Evolutionary conservation across 2,113 vertebrate genomes (phyloP).

Genomic region (Cynopterus brachyotis): DNA sequence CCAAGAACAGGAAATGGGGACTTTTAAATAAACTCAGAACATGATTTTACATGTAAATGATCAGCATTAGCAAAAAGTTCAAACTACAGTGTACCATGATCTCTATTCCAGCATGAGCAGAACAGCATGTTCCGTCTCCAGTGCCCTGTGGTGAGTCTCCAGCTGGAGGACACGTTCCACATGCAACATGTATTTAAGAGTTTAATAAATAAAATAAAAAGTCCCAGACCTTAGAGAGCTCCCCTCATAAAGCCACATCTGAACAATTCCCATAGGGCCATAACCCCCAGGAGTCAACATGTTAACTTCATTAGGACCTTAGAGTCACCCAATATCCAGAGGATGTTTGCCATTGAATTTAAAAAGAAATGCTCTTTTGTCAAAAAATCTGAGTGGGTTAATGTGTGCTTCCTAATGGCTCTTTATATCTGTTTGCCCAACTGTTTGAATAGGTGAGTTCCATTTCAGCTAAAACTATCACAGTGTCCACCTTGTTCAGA

Average conservation of each 20-base stretch:
- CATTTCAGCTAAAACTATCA: conserved; percentile 14
- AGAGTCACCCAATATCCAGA: not conserved
- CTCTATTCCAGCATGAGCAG: not conserved
- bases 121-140: not conserved
- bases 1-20: not conserved
- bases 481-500: conserved; percentile 45
- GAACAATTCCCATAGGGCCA: not conserved
- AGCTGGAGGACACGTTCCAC: not conserved
- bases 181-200: not conserved
- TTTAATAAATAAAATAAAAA: not conserved
- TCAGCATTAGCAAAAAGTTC: not conserved
- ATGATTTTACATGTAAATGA: not conserved
- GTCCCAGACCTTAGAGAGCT: not conserved
- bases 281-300: not conserved
- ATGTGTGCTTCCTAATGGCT: not conserved
- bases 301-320: not conserved
- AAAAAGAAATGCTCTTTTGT: conserved; percentile 4
- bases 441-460: not conserved
- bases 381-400: not conserved
- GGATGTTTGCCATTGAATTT: conserved; percentile 10
- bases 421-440: conserved; percentile 33
- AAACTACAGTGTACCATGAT: not conserved
- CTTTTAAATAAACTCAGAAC: not conserved
- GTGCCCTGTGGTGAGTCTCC: not conserved
- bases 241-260: not conserved